Conservation (phyloP, 1,140 invertebrate species). For the Caenorhabditis remanei region DNA sequence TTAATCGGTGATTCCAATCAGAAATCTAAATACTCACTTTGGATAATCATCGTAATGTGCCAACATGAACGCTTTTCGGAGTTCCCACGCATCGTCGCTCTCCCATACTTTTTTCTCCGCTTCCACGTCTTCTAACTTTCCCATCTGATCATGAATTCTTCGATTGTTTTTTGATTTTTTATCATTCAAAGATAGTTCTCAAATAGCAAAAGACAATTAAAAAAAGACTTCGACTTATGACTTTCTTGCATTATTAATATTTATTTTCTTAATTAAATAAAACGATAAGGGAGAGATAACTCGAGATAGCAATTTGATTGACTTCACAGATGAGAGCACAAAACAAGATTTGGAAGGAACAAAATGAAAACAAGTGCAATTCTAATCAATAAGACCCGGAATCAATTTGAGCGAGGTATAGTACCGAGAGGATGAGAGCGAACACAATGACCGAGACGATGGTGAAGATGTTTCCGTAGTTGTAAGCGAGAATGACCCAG, state of each 20-base stretch:
- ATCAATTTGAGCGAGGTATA: not conserved
- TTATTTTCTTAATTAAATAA: not conserved
- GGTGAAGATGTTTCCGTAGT: not conserved
- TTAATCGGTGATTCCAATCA: not conserved
- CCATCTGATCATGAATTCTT: constrained; percentile 19
- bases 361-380: not conserved
- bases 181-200: too few relatives aligned
- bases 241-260: not conserved
- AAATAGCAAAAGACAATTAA: too few relatives aligned
- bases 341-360: not conserved
- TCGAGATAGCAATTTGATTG: not conserved
- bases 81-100: constrained; percentile 55
- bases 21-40: not conserved
- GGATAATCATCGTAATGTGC: constrained; percentile 60
- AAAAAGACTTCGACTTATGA: too few relatives aligned
- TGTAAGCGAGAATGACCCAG: not conserved
- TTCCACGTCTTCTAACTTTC: constrained; percentile 51
- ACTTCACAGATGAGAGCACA: not conserved
- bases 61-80: constrained; percentile 54
- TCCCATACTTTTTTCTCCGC: constrained; percentile 52
- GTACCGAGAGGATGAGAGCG: not conserved
- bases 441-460: not conserved
- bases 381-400: not conserved
- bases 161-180: too few relatives aligned
- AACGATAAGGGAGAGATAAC: not conserved